Base-by-base conservation (phyloP, 2,113 vertebrate genomes). In the Entomyzon cyanotis region DNA sequence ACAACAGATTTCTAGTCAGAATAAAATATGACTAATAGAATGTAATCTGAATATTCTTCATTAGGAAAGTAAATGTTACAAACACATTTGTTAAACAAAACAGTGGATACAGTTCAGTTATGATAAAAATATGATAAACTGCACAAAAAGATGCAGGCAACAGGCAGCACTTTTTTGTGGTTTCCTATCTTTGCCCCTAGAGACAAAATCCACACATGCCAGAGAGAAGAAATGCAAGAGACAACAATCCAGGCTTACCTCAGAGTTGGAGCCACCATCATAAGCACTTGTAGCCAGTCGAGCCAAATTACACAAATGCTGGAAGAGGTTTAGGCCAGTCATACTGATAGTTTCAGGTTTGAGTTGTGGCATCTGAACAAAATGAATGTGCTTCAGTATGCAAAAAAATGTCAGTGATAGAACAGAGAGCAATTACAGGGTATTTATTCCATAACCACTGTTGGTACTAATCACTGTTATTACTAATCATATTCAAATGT, bases 331-430 rank as follows among this genome's bases (percentile, higher is more conserved):
- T 60, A 99, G 98, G 46, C 99, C 99, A 12, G 99, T 99, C 99
- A 99, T 99, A 84, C 99, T 99, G 96, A 99, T 99, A 7, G 99
- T 99, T 98, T 99, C 99, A 18, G 99, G 99, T 96, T 99, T 99
- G 70, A 99, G 96, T 95, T 99, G 99, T 21, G 99, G 99, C 99
- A 99, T 99, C 99, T 99, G 96, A 92, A 89, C 23, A 88, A 95
- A 95, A 97, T 23, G 31, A 84, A 90, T 27, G 23, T 24, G 59
- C 20, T 63, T 97, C 47, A 97, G 37, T 35, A 41, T 30, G n/a
- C 47, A 87, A 93, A 95, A 71, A 39, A 69, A 62, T 10, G 5
- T 62, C 35, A 75, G 3, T 20, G 55, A 28, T 50, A 28, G 24
- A 79, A 84, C 2, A 3, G 13, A 25, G 15, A 90, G 50, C n/a